Evolutionary conservation across 2,888 invertebrate species (phyloP).

Genomic region (Cristatella mucedo): DNA sequence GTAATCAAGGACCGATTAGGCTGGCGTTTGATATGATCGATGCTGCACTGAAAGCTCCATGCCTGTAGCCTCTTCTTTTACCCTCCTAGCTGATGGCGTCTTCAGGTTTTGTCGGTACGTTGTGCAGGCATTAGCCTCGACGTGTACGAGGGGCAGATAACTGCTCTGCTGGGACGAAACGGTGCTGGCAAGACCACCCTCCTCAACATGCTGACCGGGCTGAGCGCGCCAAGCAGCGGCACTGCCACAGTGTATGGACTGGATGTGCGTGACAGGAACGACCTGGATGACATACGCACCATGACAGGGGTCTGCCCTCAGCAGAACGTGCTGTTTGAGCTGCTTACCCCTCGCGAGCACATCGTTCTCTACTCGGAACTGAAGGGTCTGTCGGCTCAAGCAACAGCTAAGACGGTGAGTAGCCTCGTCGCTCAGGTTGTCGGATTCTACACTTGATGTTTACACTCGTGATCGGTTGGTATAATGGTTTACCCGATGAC

Average conservation of each 20-base stretch:
- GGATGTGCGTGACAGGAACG: slow-evolving; percentile 53
- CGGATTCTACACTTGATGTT: no score
- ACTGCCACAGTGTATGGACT: slow-evolving; percentile 29
- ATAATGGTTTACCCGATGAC: neutral
- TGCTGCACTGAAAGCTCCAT: no score
- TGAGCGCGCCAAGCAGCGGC: slow-evolving; percentile 31
- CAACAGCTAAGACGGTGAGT: slow-evolving; percentile 18
- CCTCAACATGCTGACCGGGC: slow-evolving; percentile 65
- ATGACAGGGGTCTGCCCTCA: slow-evolving; percentile 77
- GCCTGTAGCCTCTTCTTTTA: no score
- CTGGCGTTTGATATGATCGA: no score
- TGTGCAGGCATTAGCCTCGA: slow-evolving; percentile 52
- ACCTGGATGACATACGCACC: slow-evolving; percentile 58
- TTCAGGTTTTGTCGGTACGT: neutral
- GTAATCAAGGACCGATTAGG: no score
- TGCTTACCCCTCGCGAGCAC: slow-evolving; percentile 62
- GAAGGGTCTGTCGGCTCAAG: slow-evolving; percentile 42
- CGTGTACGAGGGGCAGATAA: slow-evolving; percentile 68
- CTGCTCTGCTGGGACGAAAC: slow-evolving; percentile 67
- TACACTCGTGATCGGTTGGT: no score
- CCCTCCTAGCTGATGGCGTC: no score
- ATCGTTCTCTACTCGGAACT: slow-evolving; percentile 65
- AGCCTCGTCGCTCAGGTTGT: no score
- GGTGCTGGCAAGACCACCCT: slow-evolving; percentile 74
- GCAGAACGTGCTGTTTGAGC: slow-evolving; percentile 64